Conservation (phyloP, 2,113 vertebrate genomes). For the Athene cunicularia region DNA sequence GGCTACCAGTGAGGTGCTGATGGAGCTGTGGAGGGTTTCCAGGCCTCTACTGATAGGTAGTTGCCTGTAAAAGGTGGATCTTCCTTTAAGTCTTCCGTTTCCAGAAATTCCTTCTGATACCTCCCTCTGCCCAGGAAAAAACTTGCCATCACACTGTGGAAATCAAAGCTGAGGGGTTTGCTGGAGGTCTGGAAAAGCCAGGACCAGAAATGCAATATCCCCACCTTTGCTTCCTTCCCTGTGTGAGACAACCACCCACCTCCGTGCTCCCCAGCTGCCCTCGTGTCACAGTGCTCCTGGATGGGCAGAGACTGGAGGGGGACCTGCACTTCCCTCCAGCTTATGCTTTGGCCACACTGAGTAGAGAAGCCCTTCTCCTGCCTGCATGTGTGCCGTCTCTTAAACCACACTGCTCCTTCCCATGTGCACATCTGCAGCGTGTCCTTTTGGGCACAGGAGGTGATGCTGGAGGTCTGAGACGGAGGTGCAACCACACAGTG, state of each 20-base stretch:
- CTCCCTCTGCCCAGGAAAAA: background rate
- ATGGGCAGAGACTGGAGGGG: background rate
- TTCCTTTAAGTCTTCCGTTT: background rate
- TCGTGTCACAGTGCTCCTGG: background rate
- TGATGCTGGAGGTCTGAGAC: background rate
- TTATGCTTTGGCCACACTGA: background rate
- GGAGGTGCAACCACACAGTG: background rate
- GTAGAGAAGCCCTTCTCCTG: background rate
- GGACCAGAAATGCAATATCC: background rate
- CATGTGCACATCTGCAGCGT: background rate
- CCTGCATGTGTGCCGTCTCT: background rate
- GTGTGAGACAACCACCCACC: background rate
- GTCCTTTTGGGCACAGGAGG: background rate
- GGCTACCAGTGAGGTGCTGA: background rate
- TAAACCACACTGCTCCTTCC: background rate
- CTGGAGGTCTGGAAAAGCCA: background rate
- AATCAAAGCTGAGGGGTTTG: background rate
- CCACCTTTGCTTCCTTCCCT: background rate
- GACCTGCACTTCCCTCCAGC: background rate
- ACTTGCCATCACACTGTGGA: background rate
- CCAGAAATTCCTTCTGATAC: background rate
- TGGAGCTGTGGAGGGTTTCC: background rate
- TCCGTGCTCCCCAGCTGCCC: background rate
- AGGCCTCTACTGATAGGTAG: background rate
- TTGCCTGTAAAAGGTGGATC: background rate